A percentile compares a stretch with the other conserved stretches of the same genome.
phyloP scores from a whole-genome alignment of 1,140 invertebrate species.

The Brachionus rotundiformis region DNA sequence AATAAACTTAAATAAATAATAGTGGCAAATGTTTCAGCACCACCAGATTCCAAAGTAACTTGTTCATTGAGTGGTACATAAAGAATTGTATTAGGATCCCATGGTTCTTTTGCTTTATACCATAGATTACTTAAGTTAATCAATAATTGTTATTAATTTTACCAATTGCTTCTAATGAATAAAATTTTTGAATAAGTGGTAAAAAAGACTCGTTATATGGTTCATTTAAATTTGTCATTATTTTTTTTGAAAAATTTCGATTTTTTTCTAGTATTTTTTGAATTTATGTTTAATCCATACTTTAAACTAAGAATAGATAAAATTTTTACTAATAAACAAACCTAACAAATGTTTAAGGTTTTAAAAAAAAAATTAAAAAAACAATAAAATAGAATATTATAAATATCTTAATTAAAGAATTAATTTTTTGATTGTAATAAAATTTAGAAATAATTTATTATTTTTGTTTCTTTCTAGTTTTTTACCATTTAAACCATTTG shows the following conservation, averaged over 20 bases:
- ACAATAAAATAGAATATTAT: too few species aligned
- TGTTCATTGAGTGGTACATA: constrained; percentile 19
- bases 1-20: constrained; percentile 36
- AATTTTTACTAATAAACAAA: too few species aligned
- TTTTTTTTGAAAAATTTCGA: not conserved
- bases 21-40: constrained; percentile 40
- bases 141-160: not conserved
- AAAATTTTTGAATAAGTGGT: constrained; percentile 43
- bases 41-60: constrained; percentile 1
- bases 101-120: constrained; percentile 33
- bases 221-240: not conserved
- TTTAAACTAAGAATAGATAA: too few species aligned
- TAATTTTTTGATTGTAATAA: too few species aligned
- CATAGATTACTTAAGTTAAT: not conserved
- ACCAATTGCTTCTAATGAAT: constrained; percentile 40
- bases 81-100: not conserved
- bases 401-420: too few species aligned
- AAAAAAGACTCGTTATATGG: constrained; percentile 40
- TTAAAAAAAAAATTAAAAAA: too few species aligned
- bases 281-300: not conserved
- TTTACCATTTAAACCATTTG: too few species aligned
- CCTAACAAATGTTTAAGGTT: not conserved
- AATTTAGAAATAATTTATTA: too few species aligned
- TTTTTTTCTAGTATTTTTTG: not conserved
- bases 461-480: too few species aligned